Evolutionary conservation across 2,888 invertebrate genomes (phyloP).

Genomic region (Drosophila nr. perissopoda): DNA sequence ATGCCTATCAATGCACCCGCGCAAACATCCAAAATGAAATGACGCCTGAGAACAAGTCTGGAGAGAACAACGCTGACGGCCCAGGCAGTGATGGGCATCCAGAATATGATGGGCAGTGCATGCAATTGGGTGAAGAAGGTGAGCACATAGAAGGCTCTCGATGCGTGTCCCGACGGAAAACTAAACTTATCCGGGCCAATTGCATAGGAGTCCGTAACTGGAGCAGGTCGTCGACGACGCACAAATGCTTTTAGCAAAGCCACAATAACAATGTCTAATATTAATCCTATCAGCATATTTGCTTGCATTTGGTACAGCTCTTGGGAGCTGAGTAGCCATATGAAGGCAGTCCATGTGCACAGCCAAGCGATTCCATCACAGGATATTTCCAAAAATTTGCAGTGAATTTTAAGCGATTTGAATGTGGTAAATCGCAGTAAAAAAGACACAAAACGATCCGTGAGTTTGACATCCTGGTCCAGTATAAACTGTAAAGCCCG

Average conservation of each 20-base stretch:
- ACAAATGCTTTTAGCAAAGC: slow-evolving; percentile 91
- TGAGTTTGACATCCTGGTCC: slow-evolving; percentile 77
- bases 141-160: slow-evolving; percentile 91
- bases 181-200: slow-evolving; percentile 94
- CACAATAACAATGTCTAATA: slow-evolving; percentile 92
- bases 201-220: slow-evolving; percentile 87
- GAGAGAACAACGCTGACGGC: slow-evolving; percentile 90
- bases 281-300: slow-evolving; percentile 91
- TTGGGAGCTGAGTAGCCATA: slow-evolving; percentile 90
- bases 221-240: slow-evolving; percentile 91
- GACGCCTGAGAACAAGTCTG: slow-evolving; percentile 92
- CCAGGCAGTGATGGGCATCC: slow-evolving; percentile 91
- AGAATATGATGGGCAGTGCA: slow-evolving; percentile 87
- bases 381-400: slow-evolving; percentile 87
- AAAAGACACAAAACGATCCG: slow-evolving; percentile 76
- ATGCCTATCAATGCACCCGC: slow-evolving; percentile 91
- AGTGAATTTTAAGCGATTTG: slow-evolving; percentile 77
- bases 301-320: slow-evolving; percentile 92
- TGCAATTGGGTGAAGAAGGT: slow-evolving; percentile 89
- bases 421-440: slow-evolving; percentile 78
- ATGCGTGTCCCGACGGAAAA: slow-evolving; percentile 98
- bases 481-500: slow-evolving; percentile 49
- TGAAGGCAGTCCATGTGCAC: slow-evolving; percentile 90
- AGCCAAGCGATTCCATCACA: slow-evolving; percentile 97
- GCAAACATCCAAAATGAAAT: slow-evolving; percentile 93